Base-by-base conservation (phyloP, 1,140 invertebrate genomes). In the Leguminivora glycinivorella region DNA sequence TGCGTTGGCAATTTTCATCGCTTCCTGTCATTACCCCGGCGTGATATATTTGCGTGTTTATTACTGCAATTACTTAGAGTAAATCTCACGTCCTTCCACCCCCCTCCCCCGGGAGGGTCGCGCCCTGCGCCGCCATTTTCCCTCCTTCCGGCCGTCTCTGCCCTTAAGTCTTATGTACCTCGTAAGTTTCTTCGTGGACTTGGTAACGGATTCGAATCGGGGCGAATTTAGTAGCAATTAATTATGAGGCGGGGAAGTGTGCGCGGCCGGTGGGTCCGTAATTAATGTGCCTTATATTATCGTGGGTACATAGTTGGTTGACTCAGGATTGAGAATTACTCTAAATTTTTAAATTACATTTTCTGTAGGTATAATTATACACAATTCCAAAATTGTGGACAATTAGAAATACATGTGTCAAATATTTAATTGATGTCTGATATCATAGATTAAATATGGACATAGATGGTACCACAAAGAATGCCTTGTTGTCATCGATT, bases 1-100 rank as follows among this genome's bases (percentile, higher is more conserved):
- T 91, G 86, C 85, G 83, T 81, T 74, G 86, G 82, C 84, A 91
- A 89, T 91, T 89, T 85, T 85, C 85, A 86, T 71, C 85, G 87
- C 89, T 90, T 91, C 88, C 89, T 89, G 87, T 91, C 88, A 90
- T 91, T 91, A 90, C 89, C 83, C 83, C 82, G 87, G 73, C 83
- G 84, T 91, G 89, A 91, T 91, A 90, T 91, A 91, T 91, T 89
- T 90, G 87, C 90, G 85, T 90, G 88, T 92, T 92, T 92, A 92
- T 92, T 92, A 92, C 89, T 87, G 92, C 92, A 92, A 92, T 92
- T 92, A 92, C 92, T 92, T 92, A 92, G 87, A 92, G 89, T 92
- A 92, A 92, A 92, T 92, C 92, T 92, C 88, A 88, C 89, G 85
- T 92, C 89, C 92, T 92, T 92, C 89, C 90, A 90, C 82, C 79